phyloP scores from a whole-genome alignment of 2,888 invertebrate genomes.

The Parelbella ahira region DNA sequence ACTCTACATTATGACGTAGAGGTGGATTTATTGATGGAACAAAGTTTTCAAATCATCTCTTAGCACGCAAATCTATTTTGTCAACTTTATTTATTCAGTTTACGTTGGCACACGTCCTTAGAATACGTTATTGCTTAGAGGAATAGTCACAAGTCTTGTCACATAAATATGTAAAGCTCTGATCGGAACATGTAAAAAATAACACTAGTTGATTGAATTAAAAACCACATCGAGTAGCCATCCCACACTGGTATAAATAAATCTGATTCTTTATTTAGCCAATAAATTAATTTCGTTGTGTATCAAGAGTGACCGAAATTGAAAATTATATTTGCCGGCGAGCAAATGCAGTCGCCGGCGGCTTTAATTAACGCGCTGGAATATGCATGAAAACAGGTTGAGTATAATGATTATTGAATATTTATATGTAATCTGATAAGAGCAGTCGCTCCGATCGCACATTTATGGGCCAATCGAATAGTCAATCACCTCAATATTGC shows the following conservation, averaged over 20 bases:
- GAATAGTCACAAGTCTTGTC: too few relatives aligned
- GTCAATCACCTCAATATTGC: constrained; percentile 24
- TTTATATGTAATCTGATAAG: constrained; percentile 39
- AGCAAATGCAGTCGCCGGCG: constrained; percentile 20
- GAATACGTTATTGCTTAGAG: too few relatives aligned
- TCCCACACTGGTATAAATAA: neutral
- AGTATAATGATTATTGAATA: constrained; percentile 36
- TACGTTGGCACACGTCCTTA: too few relatives aligned
- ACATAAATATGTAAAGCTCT: too few relatives aligned
- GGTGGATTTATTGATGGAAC: too few relatives aligned
- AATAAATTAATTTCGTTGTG: constrained; percentile 22
- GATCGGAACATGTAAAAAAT: too few relatives aligned
- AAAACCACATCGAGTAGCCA: too few relatives aligned
- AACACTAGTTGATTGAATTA: too few relatives aligned
- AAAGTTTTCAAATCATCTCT: too few relatives aligned
- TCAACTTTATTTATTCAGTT: too few relatives aligned
- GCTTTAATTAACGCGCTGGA: constrained; percentile 26
- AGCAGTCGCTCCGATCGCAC: constrained; percentile 34
- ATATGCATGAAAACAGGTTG: constrained; percentile 26
- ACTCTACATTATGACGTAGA: too few relatives aligned
- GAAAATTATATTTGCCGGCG: constrained; percentile 22
- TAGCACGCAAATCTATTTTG: too few relatives aligned
- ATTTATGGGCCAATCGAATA: constrained; percentile 39
- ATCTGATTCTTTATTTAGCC: constrained; percentile 1
- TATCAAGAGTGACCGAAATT: constrained; percentile 16